These are phyloP conservation scores for Falco columbarius DNA, from an alignment of 2,797 vertebrate species.

Conservation along the genomic window DNA sequence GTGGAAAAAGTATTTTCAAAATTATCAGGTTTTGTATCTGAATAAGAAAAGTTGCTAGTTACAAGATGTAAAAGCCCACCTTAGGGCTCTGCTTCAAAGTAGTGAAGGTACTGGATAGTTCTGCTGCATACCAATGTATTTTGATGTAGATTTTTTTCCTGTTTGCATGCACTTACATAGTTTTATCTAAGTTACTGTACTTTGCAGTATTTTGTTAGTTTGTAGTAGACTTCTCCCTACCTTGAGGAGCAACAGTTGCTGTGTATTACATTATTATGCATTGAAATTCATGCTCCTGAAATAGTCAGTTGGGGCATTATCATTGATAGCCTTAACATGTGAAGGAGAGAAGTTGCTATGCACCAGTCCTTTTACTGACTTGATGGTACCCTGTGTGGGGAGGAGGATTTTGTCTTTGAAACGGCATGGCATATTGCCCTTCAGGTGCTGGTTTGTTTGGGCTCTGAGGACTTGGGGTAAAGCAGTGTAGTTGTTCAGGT, in stretches of 20 bases:
- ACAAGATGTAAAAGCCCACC: background rate
- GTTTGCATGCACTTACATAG: background rate
- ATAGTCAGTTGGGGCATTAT: background rate
- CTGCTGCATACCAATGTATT: background rate
- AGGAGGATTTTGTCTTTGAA: background rate
- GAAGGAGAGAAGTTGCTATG: background rate
- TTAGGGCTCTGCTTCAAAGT: background rate
- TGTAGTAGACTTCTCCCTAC: background rate
- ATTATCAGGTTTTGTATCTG: background rate
- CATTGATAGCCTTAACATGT: accelerated
- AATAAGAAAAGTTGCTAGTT: background rate
- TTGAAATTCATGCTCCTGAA: background rate
- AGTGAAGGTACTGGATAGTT: background rate
- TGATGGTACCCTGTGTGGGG: no score
- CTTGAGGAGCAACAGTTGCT: background rate
- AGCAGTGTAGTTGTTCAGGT: background rate
- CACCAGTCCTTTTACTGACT: background rate
- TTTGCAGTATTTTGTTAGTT: background rate
- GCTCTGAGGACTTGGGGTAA: background rate
- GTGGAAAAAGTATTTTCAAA: background rate
- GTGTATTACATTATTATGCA: background rate
- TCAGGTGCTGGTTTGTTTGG: background rate
- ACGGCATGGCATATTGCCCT: background rate
- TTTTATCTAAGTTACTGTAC: background rate
- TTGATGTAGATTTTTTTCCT: background rate